Base-by-base conservation (phyloP, 2,797 vertebrate species). In the Gallinago nigripennis region DNA sequence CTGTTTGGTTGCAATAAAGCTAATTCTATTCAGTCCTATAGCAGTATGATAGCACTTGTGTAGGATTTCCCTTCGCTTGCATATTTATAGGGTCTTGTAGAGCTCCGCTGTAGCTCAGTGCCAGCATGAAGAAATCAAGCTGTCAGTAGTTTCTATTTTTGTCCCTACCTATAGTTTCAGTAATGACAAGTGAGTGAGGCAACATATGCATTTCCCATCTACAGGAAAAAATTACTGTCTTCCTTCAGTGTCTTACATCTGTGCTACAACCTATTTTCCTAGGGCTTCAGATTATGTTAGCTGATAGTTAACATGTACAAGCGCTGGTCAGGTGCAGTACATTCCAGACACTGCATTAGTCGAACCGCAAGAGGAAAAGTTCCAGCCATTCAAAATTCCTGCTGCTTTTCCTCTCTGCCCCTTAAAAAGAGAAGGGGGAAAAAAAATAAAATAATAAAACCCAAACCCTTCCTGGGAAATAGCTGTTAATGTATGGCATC, bases 101-200 rank as follows among this genome's bases (percentile, higher is more conserved):
- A 97, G 96, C 93, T 96, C 94, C 57, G 11, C 88, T 58, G 89
- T 93, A 95, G 95, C 89, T 93, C 91, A 66, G 92, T 97, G 97
- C 97, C 97, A 97, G 86, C 73, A 84, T 92, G 89, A 96, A 93
- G 96, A 97, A 98, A 97, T 96, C 84, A 95, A 97, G 96, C 96
- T 97, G 97, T 97, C 97, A 97, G 96, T 96, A 94, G 94, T 92
- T 97, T 97, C 98, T 97, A 97, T 98, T 98, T 98, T 96, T 69
- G 79, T 95, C 90, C 94, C 97, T 97, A 96, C 97, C 97, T 98
- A 96, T 97, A 94, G 92, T 97, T 97, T 97, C 94, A 82, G 83
- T 96, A 96, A 98, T 95, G 96, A 97, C 91, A 92, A 94, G 90
- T 83, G 92, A 96, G 95, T 88, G 92, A 96, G 96, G 92, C 93